Conservation (phyloP, 2,113 vertebrate genomes). For the sheep (Ovis aries) region DNA sequence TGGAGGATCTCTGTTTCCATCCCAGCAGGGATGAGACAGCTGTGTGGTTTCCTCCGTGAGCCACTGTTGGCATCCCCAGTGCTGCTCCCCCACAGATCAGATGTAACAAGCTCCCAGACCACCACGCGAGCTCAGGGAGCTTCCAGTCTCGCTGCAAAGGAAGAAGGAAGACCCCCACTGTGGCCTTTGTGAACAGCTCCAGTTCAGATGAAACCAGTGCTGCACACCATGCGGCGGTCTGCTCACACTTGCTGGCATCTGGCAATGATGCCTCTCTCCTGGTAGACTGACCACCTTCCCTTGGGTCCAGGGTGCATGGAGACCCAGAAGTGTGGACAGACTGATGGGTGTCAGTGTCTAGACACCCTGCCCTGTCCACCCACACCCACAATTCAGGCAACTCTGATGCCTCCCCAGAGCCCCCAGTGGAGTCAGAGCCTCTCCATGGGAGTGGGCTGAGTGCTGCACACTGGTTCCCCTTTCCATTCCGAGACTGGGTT, state of each 20-base stretch:
- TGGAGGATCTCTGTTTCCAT: not conserved
- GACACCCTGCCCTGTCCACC: not conserved
- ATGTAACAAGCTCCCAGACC: not conserved
- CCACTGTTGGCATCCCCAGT: not conserved
- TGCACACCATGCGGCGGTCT: no score
- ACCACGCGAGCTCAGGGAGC: not conserved
- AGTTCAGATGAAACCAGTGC: not conserved
- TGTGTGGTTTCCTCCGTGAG: accelerated
- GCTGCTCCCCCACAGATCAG: not conserved
- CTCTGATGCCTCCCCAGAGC: not conserved
- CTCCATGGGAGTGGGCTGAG: not conserved
- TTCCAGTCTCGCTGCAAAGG: not conserved
- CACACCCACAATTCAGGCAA: not conserved
- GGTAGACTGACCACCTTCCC: not conserved
- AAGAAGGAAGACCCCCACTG: not conserved
- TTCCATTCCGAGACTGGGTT: not conserved
- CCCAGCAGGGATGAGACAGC: not conserved
- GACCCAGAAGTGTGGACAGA: not conserved
- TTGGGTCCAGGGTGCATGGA: not conserved
- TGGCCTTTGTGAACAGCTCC: not conserved
- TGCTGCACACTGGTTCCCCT: not conserved
- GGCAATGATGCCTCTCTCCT: accelerated
- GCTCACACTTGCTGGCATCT: not conserved
- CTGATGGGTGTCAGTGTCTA: not conserved
- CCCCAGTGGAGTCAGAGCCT: not conserved